Conservation (phyloP, 1,140 invertebrate genomes). For the Globodera ellingtonae region DNA sequence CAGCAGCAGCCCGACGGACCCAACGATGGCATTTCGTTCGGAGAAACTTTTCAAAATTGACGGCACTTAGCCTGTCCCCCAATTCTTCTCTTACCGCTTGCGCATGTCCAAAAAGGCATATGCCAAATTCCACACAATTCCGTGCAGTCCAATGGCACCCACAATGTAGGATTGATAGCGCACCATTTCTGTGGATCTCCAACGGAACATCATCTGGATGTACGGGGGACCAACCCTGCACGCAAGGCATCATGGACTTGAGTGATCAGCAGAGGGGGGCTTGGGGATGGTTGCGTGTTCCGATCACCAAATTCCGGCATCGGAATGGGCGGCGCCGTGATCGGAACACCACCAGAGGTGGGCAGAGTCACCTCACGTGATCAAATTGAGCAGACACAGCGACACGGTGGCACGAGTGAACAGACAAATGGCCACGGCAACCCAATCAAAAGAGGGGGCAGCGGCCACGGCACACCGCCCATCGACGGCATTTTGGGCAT, state of each 20-base stretch:
- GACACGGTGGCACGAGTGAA: slow-evolving; percentile 36
- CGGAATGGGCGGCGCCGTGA: no score
- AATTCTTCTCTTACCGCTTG: slow-evolving; percentile 35
- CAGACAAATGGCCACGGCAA: slow-evolving; percentile 50
- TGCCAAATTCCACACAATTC: slow-evolving; percentile 48
- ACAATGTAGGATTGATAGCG: slow-evolving; percentile 47
- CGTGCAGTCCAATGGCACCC: slow-evolving; percentile 46
- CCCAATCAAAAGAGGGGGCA: slow-evolving; percentile 34
- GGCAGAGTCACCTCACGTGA: slow-evolving; percentile 27
- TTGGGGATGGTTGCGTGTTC: no score
- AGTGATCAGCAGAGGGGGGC: no score
- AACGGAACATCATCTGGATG: slow-evolving; percentile 53
- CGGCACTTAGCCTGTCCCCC: slow-evolving; percentile 28
- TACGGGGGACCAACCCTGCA: slow-evolving; percentile 51
- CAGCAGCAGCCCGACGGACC: slow-evolving; percentile 25
- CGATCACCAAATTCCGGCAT: no score
- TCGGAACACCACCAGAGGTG: not conserved
- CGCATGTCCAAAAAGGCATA: slow-evolving; percentile 56
- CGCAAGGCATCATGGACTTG: no score
- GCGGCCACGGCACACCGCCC: no score
- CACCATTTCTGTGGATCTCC: slow-evolving; percentile 44
- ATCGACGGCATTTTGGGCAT: not conserved
- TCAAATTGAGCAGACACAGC: slow-evolving; percentile 48
- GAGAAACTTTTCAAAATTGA: slow-evolving; percentile 33
- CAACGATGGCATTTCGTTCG: slow-evolving; percentile 33